Base-by-base conservation (phyloP, 2,797 vertebrate genomes). In the Acanthurus tractus region DNA sequence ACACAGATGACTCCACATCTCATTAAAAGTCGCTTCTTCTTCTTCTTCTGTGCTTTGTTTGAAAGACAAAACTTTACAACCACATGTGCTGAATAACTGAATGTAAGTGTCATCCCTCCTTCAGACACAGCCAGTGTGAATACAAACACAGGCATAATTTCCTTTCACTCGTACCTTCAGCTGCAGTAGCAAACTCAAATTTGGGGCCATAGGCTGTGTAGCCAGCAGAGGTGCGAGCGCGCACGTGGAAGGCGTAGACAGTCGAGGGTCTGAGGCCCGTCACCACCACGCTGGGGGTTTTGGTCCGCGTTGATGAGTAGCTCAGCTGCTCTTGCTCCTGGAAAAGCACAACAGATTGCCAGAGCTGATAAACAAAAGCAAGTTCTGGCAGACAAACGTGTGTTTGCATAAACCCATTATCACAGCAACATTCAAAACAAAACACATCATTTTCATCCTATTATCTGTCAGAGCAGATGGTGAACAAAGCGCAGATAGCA, bases 261-360 rank as follows among this genome's bases (percentile, higher is more conserved):
- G 97, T 98, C 22, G 98, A 96, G 79, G 97, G 96, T 93, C 96
- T 97, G 90, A 99, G 97, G 74, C 97, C 97, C 11, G 96, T 97
- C 79, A 99, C 93, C 87, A 98, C 97, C 90, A 96, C 97, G 67
- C 96, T 98, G 89, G 97, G 96, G 87, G 91, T 93, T 91, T 96
- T 97, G 88, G 97, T 98, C 73, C 97, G 96, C 25, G 96, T 98
- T 61, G 98, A 99, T 57, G 98, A 99, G 92, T 99, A 99, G 91
- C 97, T 99, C 92, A 98, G 94, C 92, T 98, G 97, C 82, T 99
- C 97, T 83, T 99, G 96, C 80, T 98, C 98, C 98, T 99, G 86
- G 25, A 61, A 48, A 75, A 70, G 10, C 17, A 78, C 9, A 59
- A 77, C 53, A 74, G 23, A 79, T 77, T 55, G 67, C 2, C 54